Percentiles rank a stretch among this genome's conserved stretches.
Evolutionary conservation across 2,113 vertebrate genomes (phyloP).

Genomic region (Microcebus lehilahytsara): DNA sequence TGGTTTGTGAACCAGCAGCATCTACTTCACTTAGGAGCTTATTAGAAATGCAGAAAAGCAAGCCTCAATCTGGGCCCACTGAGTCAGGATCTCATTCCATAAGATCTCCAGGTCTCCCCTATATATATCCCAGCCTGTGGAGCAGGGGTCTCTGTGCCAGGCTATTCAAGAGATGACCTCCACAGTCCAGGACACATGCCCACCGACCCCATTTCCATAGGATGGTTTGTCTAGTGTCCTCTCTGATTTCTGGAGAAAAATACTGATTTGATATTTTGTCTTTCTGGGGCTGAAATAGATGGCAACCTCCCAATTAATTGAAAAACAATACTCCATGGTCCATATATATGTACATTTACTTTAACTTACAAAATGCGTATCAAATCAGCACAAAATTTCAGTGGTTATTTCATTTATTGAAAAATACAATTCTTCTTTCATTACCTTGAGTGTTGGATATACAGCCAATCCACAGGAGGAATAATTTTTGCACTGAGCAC

Average conservation of each 20-base stretch:
- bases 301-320: background rate
- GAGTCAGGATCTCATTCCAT: background rate
- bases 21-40: background rate
- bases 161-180: background rate
- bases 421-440: background rate
- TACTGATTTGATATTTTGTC: background rate
- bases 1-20: background rate
- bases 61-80: background rate
- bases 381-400: background rate
- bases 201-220: background rate
- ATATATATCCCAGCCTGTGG: background rate
- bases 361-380: background rate
- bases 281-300: background rate
- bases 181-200: background rate
- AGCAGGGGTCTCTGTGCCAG: background rate
- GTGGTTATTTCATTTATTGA: background rate
- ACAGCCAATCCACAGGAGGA: background rate
- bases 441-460: background rate
- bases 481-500: background rate
- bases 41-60: background rate
- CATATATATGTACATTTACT: background rate
- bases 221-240: background rate
- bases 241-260: background rate
- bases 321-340: background rate
- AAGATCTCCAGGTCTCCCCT: too few species aligned